Percentiles rank a stretch among this genome's conserved stretches.
phyloP scores from a whole-genome alignment of 2,113 vertebrate genomes.

The Steatornis caripensis region DNA sequence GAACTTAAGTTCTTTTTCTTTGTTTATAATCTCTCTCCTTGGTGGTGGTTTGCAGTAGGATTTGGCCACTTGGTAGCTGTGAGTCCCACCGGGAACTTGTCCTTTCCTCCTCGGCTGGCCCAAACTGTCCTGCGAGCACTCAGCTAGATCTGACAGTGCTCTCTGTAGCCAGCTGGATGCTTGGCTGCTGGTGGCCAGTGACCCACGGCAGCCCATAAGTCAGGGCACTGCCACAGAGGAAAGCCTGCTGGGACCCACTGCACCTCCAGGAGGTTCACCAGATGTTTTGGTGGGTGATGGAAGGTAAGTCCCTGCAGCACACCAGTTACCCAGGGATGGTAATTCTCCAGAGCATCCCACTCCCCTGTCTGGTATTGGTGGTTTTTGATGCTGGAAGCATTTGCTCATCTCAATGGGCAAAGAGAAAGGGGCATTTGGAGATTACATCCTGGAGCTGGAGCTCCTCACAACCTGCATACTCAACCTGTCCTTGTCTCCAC shows the following conservation, averaged over 20 bases:
- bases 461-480: background rate
- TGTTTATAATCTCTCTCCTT: background rate
- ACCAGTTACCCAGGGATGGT: background rate
- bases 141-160: background rate
- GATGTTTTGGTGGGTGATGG: background rate
- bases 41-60: background rate
- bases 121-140: accelerated
- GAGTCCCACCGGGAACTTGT: background rate
- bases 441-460: background rate
- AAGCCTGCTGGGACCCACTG: background rate
- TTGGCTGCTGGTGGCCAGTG: background rate
- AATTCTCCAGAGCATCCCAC: background rate
- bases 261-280: background rate
- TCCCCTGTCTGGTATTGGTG: background rate
- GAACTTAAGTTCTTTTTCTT: background rate
- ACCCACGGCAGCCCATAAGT: background rate
- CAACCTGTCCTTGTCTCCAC: background rate
- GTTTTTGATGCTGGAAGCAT: background rate
- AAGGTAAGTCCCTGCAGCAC: background rate
- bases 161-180: background rate
- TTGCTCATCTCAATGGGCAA: background rate
- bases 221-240: background rate
- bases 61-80: background rate
- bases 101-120: background rate
- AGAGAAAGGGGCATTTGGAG: background rate